Base-by-base conservation (phyloP, 2,113 vertebrate species). In the Upupa epops region DNA sequence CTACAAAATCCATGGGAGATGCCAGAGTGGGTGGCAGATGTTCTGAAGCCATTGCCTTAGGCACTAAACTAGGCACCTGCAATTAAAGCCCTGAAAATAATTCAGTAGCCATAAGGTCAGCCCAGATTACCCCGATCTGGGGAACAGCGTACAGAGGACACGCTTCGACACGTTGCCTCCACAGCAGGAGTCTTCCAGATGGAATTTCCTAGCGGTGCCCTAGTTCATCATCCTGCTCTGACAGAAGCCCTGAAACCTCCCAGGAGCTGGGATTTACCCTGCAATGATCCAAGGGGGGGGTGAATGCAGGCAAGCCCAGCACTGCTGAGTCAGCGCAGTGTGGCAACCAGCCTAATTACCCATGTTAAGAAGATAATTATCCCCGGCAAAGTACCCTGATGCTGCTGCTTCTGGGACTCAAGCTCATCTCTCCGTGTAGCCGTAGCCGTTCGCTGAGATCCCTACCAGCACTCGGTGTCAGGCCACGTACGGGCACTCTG, bases 341-440 rank as follows among this genome's bases (percentile, higher is more conserved):
- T 84, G 83, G 79, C 48, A 88, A 71, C 74, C 59, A 25, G 84
- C 84, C 84, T 91, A 84, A 93, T 91, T 93, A 71, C 52, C 70
- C 75, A 3, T 11, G 56, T 79, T 79, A 71, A 79, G 31, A 40
- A 48, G 77, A 24, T 72, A 29, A 64, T 83, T 68, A 91, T 37
- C 74, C 92, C 58, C 45, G 58, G 58, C 66, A 68, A 91, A 89
- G 42, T 9, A 68, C 63, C 63, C 4, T 29, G 37, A 26, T 19
- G 88, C 49, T 34, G 69, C 78, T 9, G 78, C 83, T 95, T 36
- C 81, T 83, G 77, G 68, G 76, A 61, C 37, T 2, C 13, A 2
- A 71, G 88, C 80, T 61, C 9, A 8, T 24, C 36, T 18, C 64
- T 32, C 72, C 0, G 32, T 1, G 73, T 29, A 32, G 68, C 46